Evolutionary conservation across 2,113 vertebrate species (phyloP).

Genomic region (Hippocampus abdominalis): DNA sequence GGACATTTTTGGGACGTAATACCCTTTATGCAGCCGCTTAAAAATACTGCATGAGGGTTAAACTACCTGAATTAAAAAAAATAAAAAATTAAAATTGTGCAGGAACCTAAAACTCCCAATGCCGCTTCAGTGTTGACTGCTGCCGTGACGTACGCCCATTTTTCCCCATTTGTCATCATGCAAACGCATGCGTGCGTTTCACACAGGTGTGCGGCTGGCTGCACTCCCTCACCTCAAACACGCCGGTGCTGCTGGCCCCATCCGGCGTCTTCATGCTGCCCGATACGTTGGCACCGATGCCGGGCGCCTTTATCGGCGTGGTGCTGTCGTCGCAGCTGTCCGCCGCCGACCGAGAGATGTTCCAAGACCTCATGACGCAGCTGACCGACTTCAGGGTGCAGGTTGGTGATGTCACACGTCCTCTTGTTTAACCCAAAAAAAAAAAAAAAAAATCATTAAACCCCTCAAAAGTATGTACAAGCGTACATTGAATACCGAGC

Average conservation of each 20-base stretch:
- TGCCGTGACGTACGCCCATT: no score
- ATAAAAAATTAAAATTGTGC: no score
- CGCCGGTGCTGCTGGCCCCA: conserved; percentile 85
- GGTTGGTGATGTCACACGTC: conserved; percentile 62
- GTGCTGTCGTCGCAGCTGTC: conserved; percentile 92
- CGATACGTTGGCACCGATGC: conserved; percentile 75
- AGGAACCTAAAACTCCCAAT: no score
- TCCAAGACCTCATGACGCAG: conserved; percentile 83
- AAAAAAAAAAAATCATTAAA: not conserved
- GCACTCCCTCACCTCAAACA: conserved; percentile 81
- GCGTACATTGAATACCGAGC: not conserved
- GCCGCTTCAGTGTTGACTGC: no score
- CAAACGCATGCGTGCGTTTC: conserved; percentile 12
- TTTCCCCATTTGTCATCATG: no score
- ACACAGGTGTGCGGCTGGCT: conserved; percentile 89
- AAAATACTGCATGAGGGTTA: no score
- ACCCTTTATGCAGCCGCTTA: no score
- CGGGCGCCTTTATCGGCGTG: conserved; percentile 85
- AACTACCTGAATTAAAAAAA: no score
- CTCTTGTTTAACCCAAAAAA: not conserved
- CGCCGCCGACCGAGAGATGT: conserved; percentile 70
- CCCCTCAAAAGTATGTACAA: not conserved
- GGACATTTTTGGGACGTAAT: no score
- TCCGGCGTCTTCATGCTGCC: conserved; percentile 94
- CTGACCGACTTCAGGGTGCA: conserved; percentile 85